Conservation (phyloP, 2,888 invertebrate species). For the Aricia artaxerxes region DNA sequence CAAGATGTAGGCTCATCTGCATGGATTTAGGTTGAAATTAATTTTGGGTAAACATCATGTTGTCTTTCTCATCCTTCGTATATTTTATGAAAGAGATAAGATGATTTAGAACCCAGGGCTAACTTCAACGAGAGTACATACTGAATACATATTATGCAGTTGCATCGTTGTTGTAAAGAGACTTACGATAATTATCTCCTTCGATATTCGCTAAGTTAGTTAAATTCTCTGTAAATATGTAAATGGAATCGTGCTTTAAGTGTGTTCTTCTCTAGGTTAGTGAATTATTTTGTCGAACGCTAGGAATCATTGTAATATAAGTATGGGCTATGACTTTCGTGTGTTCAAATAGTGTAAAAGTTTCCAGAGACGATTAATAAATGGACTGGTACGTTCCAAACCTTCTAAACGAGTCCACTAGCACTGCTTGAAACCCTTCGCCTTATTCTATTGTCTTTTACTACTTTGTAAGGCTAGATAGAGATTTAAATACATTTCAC, state of each 20-base stretch:
- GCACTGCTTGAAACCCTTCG: constrained; percentile 67
- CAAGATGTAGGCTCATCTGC: too few relatives aligned
- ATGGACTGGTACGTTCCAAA: constrained; percentile 52
- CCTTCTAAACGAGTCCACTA: constrained; percentile 52
- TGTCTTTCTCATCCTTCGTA: too few relatives aligned
- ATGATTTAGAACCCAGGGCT: too few relatives aligned
- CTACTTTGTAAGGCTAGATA: constrained; percentile 58
- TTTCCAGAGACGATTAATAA: constrained; percentile 23
- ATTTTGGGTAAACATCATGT: too few relatives aligned
- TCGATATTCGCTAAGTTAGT: constrained; percentile 45
- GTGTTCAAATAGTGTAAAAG: constrained; percentile 29
- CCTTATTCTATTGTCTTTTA: constrained; percentile 59
- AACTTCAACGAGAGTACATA: neutral
- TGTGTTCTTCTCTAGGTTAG: constrained; percentile 65
- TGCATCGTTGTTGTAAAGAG: neutral
- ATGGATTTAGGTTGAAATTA: too few relatives aligned
- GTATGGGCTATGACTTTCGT: constrained; percentile 34
- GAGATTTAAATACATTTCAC: constrained; percentile 43
- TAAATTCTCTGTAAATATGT: constrained; percentile 70
- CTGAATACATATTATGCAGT: neutral
- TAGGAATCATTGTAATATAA: constrained; percentile 36
- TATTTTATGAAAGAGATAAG: too few relatives aligned
- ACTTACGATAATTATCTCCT: constrained; percentile 36
- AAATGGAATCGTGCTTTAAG: constrained; percentile 76
- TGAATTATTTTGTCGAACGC: constrained; percentile 42